These are phyloP conservation scores for Oreochromis niloticus DNA, from an alignment of 2,113 vertebrate genomes.

Conservation along the genomic window DNA sequence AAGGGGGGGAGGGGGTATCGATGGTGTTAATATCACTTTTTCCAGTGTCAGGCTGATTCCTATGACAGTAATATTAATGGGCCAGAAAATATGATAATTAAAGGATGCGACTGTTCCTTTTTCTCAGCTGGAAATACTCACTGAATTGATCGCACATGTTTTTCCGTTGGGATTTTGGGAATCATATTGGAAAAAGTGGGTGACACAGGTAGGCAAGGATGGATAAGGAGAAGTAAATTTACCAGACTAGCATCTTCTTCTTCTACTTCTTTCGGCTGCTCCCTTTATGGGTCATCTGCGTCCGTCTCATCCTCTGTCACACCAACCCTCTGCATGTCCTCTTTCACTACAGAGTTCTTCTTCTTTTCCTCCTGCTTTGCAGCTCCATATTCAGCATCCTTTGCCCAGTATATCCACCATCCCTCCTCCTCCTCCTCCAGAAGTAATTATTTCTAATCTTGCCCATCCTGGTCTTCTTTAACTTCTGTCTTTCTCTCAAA, in stretches of 20 bases:
- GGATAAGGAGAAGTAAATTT: background rate
- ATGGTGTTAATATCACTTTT: background rate
- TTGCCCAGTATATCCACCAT: background rate
- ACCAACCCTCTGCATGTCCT: background rate
- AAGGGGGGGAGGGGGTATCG: background rate
- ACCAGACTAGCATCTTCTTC: background rate
- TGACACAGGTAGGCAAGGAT: background rate
- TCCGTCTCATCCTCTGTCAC: background rate
- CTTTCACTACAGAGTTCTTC: background rate
- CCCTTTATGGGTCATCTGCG: background rate
- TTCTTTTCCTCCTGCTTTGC: background rate
- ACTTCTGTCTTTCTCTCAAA: background rate
- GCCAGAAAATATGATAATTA: constrained; percentile 18
- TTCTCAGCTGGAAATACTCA: constrained; percentile 5
- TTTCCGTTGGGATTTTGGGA: background rate
- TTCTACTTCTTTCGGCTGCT: background rate
- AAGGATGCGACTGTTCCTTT: constrained; percentile 7
- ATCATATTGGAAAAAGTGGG: background rate
- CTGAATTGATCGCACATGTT: background rate
- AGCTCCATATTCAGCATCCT: background rate
- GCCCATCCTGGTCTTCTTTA: background rate
- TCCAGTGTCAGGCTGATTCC: background rate
- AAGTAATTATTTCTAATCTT: background rate
- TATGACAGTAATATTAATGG: background rate
- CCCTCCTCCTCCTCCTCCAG: background rate